Evolutionary conservation across 2,797 vertebrate species (phyloP), one percentile per base, ranked within the genome.

Genomic region (Sandelia bainsii): DNA sequence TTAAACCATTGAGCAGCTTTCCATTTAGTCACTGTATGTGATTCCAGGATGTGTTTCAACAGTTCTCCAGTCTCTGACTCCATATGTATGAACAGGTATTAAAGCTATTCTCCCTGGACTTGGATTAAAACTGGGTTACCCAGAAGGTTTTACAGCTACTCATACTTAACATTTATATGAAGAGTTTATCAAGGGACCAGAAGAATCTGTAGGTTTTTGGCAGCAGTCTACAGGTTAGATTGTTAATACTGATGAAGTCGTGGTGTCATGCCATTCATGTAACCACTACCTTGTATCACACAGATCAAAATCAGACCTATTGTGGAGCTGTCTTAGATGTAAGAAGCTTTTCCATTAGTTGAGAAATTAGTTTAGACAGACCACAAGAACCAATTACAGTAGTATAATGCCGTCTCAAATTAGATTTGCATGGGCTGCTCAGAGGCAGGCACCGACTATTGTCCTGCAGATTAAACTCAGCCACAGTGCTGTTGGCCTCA

Each of bases 401-500:
- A 62, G 62, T 77, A 83, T 81, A 85, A 90, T 88, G 77, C 75
- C 34, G 75, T 78, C 85, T 86, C 87, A 86, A 89, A 91, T 92
- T 92, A 86, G 86, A 89, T 88, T 90, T 81, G 73, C 85, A 83
- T 69, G 82, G 81, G 65, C 58, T 59, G 32, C 74, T 77, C 52
- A 5, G 74, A 81, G 82, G 74, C 69, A 56, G 72, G 25, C 60
- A 10, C 62, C 46, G 65, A 51, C 76, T 62, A 83, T 91, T 90
- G 84, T 88, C 70, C 57, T 64, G 53, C 71, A 75, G 72, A 91
- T 90, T 89, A 90, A 87, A 89, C 16, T 46, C 67, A 62, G 73
- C 73, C 65, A 42, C 40, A 6, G 12, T 42, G 40, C 40, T 16
- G 13, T 42, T 42, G 40, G 40, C 40, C 40, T 16, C 40, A 16